Percentiles rank a stretch among this genome's conserved stretches.
phyloP scores from a whole-genome alignment of 2,797 vertebrate species.

The Champsocephalus esox region DNA sequence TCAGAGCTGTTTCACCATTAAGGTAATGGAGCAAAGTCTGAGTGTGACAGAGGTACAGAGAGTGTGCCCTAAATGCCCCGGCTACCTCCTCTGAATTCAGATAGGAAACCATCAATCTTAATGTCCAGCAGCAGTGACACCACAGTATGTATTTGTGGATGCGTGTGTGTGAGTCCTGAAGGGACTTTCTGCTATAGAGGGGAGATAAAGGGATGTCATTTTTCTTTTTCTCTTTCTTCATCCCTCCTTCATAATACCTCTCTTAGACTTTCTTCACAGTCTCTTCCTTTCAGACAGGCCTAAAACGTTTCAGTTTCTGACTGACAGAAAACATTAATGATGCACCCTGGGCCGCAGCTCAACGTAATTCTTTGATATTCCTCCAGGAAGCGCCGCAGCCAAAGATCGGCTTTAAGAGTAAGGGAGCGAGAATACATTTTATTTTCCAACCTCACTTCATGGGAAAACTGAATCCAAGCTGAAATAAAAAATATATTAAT shows the following conservation, averaged over 20 bases:
- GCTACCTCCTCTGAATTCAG: constrained; percentile 65
- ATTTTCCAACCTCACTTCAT: constrained; percentile 39
- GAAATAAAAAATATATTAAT: constrained; percentile 56
- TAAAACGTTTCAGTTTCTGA: constrained; percentile 45
- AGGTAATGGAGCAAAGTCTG: constrained; percentile 63
- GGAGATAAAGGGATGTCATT: constrained; percentile 62
- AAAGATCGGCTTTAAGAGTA: constrained; percentile 45
- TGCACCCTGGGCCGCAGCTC: constrained; percentile 56
- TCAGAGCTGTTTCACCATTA: constrained; percentile 58
- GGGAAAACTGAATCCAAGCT: constrained; percentile 37
- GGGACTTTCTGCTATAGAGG: constrained; percentile 45
- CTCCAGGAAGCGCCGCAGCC: constrained; percentile 50
- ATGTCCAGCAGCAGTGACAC: constrained; percentile 49
- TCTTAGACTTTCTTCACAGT: constrained; percentile 30
- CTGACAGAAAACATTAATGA: constrained; percentile 60
- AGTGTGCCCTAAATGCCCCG: constrained; percentile 57
- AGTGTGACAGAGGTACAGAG: constrained; percentile 50
- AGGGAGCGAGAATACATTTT: constrained; percentile 22
- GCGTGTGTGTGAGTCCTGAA: constrained; percentile 36
- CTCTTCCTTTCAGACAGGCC: constrained; percentile 26
- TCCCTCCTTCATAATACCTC: constrained; percentile 24
- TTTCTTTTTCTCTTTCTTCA: constrained; percentile 16
- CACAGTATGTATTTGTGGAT: constrained; percentile 36
- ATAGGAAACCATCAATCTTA: constrained; percentile 69
- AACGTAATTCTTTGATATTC: constrained; percentile 61